Conservation (phyloP, 1,140 invertebrate species). For the Subanguina moxae region DNA sequence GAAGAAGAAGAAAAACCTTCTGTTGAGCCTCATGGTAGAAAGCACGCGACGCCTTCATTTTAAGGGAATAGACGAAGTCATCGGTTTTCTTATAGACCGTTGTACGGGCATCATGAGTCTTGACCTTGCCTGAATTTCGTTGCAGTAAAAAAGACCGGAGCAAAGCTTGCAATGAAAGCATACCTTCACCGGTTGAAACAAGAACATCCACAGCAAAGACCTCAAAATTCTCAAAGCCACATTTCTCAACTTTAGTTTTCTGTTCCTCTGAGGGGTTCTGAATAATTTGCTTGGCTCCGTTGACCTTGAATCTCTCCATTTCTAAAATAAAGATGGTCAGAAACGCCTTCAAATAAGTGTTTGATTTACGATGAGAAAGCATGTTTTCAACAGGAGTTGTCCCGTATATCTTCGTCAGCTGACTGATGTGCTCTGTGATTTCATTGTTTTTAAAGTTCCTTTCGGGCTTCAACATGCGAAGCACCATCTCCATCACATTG, state of each 20-base stretch:
- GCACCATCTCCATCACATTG: conserved; percentile 84
- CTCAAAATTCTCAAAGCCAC: conserved; percentile 89
- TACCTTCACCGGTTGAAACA: conserved; percentile 84
- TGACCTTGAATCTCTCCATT: conserved; percentile 76
- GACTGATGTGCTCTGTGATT: conserved; percentile 68
- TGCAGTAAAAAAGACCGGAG: not conserved
- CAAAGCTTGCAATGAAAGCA: not conserved
- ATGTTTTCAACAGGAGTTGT: conserved; percentile 97
- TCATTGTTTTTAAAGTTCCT: conserved; percentile 69
- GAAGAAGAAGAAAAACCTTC: too few species aligned
- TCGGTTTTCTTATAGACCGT: conserved; percentile 98
- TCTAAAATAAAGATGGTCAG: not conserved
- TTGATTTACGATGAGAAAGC: conserved; percentile 89
- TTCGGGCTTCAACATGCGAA: conserved; percentile 83
- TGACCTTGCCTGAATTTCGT: conserved; percentile 65
- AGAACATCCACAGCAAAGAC: conserved; percentile 98
- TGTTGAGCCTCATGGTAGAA: conserved; percentile 87
- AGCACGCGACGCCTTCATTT: conserved; percentile 88
- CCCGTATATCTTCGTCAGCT: conserved; percentile 74
- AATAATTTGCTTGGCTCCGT: conserved; percentile 97
- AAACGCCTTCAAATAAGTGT: conserved; percentile 32
- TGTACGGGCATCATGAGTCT: conserved; percentile 85
- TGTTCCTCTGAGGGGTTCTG: conserved; percentile 95
- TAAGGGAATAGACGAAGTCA: conserved; percentile 83
- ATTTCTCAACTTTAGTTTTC: conserved; percentile 91